A percentile compares a stretch with the other conserved stretches of the same genome.
Evolutionary conservation across 2,113 vertebrate species (phyloP).

Genomic region (Hoplias malabaricus): DNA sequence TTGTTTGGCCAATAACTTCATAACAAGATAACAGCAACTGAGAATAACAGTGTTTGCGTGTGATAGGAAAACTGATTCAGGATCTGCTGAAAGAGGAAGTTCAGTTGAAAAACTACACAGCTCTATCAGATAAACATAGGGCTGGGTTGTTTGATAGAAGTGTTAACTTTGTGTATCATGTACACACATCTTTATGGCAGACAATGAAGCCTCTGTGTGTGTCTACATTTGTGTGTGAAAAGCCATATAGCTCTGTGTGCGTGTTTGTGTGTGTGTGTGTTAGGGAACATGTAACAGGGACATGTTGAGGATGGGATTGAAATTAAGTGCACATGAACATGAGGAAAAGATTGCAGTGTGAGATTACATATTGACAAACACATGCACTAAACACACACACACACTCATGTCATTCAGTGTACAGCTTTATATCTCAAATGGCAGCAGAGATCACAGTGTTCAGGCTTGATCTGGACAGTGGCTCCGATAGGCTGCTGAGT

Average conservation of each 20-base stretch:
- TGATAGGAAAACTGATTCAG: background rate
- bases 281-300: background rate
- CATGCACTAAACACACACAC: too few relatives aligned
- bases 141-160: background rate
- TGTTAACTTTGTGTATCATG: background rate
- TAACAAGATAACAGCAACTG: background rate
- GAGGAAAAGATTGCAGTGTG: conserved; percentile 14
- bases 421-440: background rate
- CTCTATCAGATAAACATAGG: background rate
- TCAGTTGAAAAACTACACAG: background rate
- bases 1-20: background rate
- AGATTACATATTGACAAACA: conserved; percentile 37
- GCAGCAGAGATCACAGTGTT: background rate
- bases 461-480: background rate
- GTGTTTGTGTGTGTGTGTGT: background rate
- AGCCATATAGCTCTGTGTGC: background rate
- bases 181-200: background rate
- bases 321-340: background rate
- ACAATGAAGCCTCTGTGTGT: background rate
- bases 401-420: background rate
- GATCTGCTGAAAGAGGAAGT: background rate
- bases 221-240: background rate
- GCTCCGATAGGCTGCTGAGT: background rate
- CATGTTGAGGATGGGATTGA: background rate
- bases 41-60: background rate